Conservation (phyloP, 2,113 vertebrate genomes). For the Phyllopteryx taeniolatus region DNA sequence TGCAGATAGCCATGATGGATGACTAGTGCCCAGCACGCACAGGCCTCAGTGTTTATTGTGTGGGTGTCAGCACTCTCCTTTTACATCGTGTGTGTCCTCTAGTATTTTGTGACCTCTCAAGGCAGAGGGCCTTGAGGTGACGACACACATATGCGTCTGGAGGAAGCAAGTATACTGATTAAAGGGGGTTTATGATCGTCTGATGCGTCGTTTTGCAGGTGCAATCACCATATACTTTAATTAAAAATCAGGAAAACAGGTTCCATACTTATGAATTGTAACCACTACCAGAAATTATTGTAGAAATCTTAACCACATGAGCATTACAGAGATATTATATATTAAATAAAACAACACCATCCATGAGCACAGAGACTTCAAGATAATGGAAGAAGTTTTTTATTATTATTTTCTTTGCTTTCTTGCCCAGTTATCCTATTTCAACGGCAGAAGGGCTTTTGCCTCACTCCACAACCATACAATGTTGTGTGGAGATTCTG, state of each 20-base stretch:
- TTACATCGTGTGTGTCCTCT: constrained; percentile 31
- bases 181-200: constrained; percentile 12
- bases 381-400: neutral
- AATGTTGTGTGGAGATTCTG: neutral
- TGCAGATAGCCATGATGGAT: constrained; percentile 61
- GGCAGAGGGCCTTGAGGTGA: constrained; percentile 44
- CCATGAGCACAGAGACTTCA: neutral
- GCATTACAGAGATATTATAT: constrained; percentile 1
- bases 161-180: constrained; percentile 3
- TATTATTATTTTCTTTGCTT: neutral
- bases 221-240: constrained; percentile 30
- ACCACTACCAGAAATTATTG: constrained; percentile 16
- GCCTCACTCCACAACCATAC: too few species aligned
- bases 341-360: neutral
- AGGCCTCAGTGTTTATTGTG: neutral
- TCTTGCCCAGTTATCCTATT: neutral
- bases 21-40: constrained; percentile 28
- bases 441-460: neutral
- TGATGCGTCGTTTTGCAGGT: constrained; percentile 45
- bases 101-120: constrained; percentile 44
- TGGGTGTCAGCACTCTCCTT: constrained; percentile 23
- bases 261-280: constrained; percentile 19
- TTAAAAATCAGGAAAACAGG: constrained; percentile 22
- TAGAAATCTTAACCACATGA: neutral
- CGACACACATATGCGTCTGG: constrained; percentile 16